phyloP scores from a whole-genome alignment of 2,888 invertebrate genomes.

The Apamea crenata region DNA sequence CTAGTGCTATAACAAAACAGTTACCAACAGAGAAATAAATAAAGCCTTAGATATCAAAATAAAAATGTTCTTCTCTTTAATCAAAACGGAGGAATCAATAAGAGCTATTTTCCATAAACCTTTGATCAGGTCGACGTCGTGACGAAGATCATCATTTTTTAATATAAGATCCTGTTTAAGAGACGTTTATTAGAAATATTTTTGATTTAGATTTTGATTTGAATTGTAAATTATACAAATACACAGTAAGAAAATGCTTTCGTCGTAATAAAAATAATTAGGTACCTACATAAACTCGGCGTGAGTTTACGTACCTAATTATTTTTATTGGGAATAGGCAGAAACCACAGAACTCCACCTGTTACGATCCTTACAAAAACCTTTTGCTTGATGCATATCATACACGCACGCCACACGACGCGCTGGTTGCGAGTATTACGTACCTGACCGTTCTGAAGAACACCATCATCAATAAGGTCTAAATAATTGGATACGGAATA shows the following conservation, averaged over 20 bases:
- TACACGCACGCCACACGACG: not conserved
- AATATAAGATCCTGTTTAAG: slow-evolving; percentile 12
- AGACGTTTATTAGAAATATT: slow-evolving; percentile 21
- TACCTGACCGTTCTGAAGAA: not conserved
- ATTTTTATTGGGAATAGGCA: too few relatives aligned
- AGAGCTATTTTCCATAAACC: slow-evolving; percentile 45
- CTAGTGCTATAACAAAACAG: not conserved
- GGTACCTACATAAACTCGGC: not conserved
- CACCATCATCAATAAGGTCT: not conserved
- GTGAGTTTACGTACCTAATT: too few relatives aligned
- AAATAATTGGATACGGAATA: not conserved
- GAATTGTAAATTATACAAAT: slow-evolving; percentile 23
- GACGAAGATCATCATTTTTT: slow-evolving; percentile 42
- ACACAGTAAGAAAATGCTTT: not conserved
- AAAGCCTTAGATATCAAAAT: slow-evolving; percentile 31
- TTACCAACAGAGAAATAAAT: not conserved
- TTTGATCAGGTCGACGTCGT: slow-evolving; percentile 38
- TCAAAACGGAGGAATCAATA: slow-evolving; percentile 54
- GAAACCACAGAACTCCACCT: not conserved
- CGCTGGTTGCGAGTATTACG: not conserved
- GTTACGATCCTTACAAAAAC: not conserved
- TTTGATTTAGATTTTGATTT: slow-evolving; percentile 10
- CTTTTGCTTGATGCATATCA: not conserved
- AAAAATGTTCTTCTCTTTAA: slow-evolving; percentile 36
- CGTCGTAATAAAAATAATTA: not conserved